These are phyloP conservation scores for Oikopleura dioica DNA, from an alignment of 23 tunicate species.

Conservation along the genomic window DNA sequence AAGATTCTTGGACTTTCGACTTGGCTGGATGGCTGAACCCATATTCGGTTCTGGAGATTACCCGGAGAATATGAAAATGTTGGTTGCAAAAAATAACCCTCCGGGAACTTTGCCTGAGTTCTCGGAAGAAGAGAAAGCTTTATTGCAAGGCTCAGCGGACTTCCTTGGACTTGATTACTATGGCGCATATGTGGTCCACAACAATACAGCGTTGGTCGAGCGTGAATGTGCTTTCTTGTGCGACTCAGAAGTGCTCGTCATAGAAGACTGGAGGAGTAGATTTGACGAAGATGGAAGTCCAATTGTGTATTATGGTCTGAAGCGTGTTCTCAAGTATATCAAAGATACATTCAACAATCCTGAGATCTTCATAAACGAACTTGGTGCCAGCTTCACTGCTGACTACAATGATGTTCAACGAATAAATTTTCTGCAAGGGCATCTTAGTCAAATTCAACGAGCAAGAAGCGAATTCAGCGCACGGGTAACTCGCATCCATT, in stretches of 20 bases:
- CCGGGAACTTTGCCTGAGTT: constrained; percentile 25
- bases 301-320: constrained; percentile 18
- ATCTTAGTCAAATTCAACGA: constrained; percentile 62
- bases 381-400: constrained; percentile 42
- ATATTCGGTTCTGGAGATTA: constrained; percentile 53
- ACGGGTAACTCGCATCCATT: neutral
- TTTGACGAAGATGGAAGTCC: neutral
- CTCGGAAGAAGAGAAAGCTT: constrained; percentile 38
- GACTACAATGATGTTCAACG: constrained; percentile 49
- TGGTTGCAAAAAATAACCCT: constrained; percentile 15
- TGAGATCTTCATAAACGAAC: constrained; percentile 58
- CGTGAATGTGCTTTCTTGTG: neutral
- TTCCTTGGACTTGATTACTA: constrained; percentile 20
- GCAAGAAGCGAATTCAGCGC: neutral
- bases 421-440: constrained; percentile 38
- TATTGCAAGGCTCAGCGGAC: constrained; percentile 39
- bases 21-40: constrained; percentile 85
- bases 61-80: constrained; percentile 38
- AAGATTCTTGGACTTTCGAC: constrained; percentile 31
- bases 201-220: too few species aligned
- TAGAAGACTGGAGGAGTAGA: neutral
- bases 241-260: neutral
- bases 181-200: neutral
- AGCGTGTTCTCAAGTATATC: constrained; percentile 45
- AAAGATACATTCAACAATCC: constrained; percentile 33